phyloP scores from a whole-genome alignment of 2,888 invertebrate genomes.

The Cheilosia soror region DNA sequence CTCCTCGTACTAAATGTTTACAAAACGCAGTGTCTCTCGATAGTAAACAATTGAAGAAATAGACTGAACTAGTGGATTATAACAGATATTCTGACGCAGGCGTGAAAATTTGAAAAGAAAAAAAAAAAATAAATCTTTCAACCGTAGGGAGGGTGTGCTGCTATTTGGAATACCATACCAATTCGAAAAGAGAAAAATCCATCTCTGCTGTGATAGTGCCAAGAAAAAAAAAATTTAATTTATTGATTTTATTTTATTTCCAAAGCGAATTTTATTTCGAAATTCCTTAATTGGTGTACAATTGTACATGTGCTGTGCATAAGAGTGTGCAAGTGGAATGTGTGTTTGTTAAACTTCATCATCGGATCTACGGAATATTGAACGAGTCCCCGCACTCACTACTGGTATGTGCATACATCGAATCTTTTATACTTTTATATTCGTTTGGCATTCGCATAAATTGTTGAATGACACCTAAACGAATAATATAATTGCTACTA shows the following conservation, averaged over 20 bases:
- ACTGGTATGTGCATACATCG: slow-evolving; percentile 50
- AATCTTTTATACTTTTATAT: slow-evolving; percentile 21
- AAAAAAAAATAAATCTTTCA: slow-evolving; percentile 9
- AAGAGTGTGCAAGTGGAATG: slow-evolving; percentile 24
- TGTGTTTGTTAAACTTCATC: slow-evolving; percentile 40
- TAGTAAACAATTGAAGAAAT: slow-evolving; percentile 64
- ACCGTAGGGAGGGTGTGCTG: slow-evolving; percentile 57
- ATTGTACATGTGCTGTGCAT: no score
- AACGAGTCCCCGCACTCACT: slow-evolving; percentile 4
- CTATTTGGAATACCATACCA: slow-evolving; percentile 23
- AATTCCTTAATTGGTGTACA: slow-evolving; percentile 32
- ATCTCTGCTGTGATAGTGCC: slow-evolving; percentile 63
- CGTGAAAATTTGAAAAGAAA: slow-evolving; percentile 63
- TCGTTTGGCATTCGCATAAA: slow-evolving; percentile 55
- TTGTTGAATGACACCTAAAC: slow-evolving; percentile 56
- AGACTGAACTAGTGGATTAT: slow-evolving; percentile 57
- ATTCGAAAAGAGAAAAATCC: slow-evolving; percentile 55
- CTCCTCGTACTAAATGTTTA: slow-evolving; percentile 52
- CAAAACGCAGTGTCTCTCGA: slow-evolving; percentile 49
- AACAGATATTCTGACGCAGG: slow-evolving; percentile 72
- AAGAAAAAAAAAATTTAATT: slow-evolving; percentile 60
- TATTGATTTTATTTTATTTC: slow-evolving; percentile 66
- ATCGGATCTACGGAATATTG: slow-evolving; percentile 32
- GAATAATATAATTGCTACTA: slow-evolving; percentile 45
- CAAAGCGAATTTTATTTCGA: slow-evolving; percentile 15